Evolutionary conservation across 92 coral and sea anemone species (phyloP).

Genomic region (Blastomussa wellsi): DNA sequence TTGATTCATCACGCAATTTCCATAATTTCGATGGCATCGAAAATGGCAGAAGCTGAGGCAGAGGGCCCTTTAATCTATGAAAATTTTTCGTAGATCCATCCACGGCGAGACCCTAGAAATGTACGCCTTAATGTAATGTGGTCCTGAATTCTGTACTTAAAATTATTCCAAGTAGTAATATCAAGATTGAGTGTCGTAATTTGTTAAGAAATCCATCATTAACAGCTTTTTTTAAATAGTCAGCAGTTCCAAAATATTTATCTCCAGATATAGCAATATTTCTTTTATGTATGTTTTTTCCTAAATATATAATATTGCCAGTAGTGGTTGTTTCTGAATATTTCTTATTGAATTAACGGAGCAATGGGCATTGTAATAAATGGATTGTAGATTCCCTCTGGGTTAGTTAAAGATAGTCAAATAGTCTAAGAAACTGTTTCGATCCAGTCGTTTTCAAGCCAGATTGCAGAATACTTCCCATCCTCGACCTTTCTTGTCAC

Average conservation of each 20-base stretch:
- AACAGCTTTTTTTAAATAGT: slow-evolving; percentile 4
- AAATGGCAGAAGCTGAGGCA: no score
- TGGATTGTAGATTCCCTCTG: background rate
- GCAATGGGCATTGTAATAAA: background rate
- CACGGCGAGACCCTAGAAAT: background rate
- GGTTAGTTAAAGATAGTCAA: background rate
- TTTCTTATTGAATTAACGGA: background rate
- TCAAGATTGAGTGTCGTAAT: background rate
- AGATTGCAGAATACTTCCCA: background rate
- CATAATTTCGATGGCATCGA: no score
- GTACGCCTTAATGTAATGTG: background rate
- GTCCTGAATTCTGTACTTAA: slow-evolving; percentile 1
- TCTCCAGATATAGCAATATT: slow-evolving; percentile 13
- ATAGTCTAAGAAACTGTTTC: background rate
- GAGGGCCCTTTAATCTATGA: background rate
- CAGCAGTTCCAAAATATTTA: slow-evolving; percentile 13
- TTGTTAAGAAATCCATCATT: background rate
- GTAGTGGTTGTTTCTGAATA: background rate
- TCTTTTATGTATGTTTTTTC: background rate
- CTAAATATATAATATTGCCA: background rate
- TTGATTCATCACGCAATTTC: no score
- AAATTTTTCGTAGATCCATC: background rate
- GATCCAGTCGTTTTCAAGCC: background rate
- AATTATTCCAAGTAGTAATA: background rate
- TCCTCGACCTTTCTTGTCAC: background rate